Conservation (phyloP, 2,797 vertebrate genomes). For the Lepidocolaptes lacrymiger region DNA sequence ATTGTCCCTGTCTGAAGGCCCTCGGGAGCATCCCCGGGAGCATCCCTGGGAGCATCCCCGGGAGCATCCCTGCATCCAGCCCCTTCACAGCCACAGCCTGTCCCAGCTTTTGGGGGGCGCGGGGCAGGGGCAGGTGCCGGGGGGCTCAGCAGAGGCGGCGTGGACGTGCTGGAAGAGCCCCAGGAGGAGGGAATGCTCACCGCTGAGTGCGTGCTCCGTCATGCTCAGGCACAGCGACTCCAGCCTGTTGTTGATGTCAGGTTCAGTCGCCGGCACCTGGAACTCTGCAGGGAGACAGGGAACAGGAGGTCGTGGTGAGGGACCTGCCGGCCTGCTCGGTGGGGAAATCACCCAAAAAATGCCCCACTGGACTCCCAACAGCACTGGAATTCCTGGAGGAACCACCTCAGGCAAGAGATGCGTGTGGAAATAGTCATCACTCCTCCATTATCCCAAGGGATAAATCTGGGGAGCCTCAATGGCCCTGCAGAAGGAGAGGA, state of each 20-base stretch:
- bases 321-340: neutral
- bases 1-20: fast-evolving
- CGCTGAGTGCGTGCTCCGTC: slow-evolving; percentile 97
- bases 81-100: slow-evolving; percentile 53
- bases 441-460: fast-evolving
- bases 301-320: neutral
- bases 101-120: slow-evolving; percentile 43
- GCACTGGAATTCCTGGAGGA: fast-evolving
- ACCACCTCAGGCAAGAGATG: neutral
- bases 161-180: slow-evolving; percentile 45
- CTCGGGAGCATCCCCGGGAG: neutral
- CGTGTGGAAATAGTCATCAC: fast-evolving
- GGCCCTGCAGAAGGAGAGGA: neutral
- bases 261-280: slow-evolving; percentile 92
- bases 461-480: fast-evolving
- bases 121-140: slow-evolving; percentile 20
- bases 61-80: neutral
- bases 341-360: neutral
- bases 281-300: slow-evolving; percentile 82
- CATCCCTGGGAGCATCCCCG: neutral
- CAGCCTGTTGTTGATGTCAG: slow-evolving; percentile 98
- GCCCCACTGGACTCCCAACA: fast-evolving
- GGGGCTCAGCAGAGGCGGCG: neutral
- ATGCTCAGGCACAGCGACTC: slow-evolving; percentile 98
- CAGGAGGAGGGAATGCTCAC: slow-evolving; percentile 74